These are phyloP conservation scores for Nomada flava DNA, from an alignment of 2,888 invertebrate genomes.

Conservation along the genomic window DNA sequence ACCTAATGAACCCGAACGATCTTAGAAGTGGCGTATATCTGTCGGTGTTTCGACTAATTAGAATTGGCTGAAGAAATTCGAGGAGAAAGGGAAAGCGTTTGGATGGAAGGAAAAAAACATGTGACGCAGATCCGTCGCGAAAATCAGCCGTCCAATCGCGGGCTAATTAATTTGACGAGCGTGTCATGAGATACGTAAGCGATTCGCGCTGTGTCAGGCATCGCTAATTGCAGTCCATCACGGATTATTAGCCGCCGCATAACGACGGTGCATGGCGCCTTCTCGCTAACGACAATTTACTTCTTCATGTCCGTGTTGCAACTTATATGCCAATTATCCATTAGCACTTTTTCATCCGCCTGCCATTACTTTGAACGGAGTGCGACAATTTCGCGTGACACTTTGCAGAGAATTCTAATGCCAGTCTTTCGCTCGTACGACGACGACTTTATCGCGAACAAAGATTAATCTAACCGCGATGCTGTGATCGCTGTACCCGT, in stretches of 20 bases:
- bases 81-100: too few relatives aligned
- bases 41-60: neutral
- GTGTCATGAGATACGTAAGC: conserved; percentile 45
- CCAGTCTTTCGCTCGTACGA: too few relatives aligned
- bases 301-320: neutral
- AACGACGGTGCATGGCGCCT: conserved; percentile 31
- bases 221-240: conserved; percentile 62
- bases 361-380: too few relatives aligned
- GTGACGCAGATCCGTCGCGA: neutral
- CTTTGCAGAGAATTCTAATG: too few relatives aligned
- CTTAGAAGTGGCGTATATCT: too few relatives aligned
- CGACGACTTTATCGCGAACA: too few relatives aligned
- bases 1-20: neutral
- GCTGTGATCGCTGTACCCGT: too few relatives aligned
- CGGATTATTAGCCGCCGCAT: conserved; percentile 59
- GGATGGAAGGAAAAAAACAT: too few relatives aligned
- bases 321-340: conserved; percentile 12
- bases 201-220: conserved; percentile 32
- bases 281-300: conserved; percentile 22
- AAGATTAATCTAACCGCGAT: too few relatives aligned
- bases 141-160: conserved; percentile 15
- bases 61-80: too few relatives aligned
- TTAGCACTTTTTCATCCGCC: too few relatives aligned
- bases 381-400: too few relatives aligned
- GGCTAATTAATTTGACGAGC: conserved; percentile 66